Evolutionary conservation across 1,140 invertebrate genomes (phyloP).

Genomic region (Goniozus legneri): DNA sequence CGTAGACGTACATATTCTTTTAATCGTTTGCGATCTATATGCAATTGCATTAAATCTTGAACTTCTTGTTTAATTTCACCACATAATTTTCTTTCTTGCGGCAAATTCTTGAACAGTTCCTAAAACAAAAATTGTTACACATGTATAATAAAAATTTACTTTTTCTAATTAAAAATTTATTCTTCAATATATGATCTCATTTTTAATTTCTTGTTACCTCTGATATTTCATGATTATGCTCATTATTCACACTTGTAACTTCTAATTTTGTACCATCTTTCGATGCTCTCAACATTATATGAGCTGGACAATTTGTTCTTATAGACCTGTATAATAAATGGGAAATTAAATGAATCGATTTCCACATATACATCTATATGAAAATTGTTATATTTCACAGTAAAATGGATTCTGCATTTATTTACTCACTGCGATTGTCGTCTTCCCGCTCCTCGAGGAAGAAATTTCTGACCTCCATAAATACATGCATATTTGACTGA

Average conservation of each 20-base stretch:
- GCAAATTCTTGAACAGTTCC: slow-evolving; percentile 48
- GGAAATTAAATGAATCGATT: background rate
- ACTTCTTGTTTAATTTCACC: slow-evolving; percentile 50
- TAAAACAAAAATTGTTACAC: slow-evolving; percentile 8
- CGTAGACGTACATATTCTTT: slow-evolving; percentile 47
- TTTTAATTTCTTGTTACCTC: slow-evolving; percentile 26
- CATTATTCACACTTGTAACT: slow-evolving; percentile 53
- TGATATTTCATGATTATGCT: slow-evolving; percentile 53
- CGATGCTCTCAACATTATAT: slow-evolving; percentile 51
- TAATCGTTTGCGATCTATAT: slow-evolving; percentile 47
- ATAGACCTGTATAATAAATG: slow-evolving; percentile 38
- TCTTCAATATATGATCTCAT: background rate
- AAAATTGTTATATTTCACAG: no score
- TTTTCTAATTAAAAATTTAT: slow-evolving; percentile 5
- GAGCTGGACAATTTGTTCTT: slow-evolving; percentile 50
- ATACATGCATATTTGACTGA: slow-evolving; percentile 54
- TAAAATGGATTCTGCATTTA: slow-evolving; percentile 10
- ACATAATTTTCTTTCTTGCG: slow-evolving; percentile 48
- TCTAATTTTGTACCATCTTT: slow-evolving; percentile 52
- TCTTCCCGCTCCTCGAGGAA: slow-evolving; percentile 46
- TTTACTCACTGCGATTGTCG: slow-evolving; percentile 46
- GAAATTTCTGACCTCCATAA: slow-evolving; percentile 51
- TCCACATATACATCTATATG: no score
- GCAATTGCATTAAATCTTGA: slow-evolving; percentile 46
- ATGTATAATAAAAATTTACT: background rate